These are phyloP conservation scores for Malurus leucopterus DNA, from an alignment of 2,797 vertebrate genomes.

Conservation along the genomic window DNA sequence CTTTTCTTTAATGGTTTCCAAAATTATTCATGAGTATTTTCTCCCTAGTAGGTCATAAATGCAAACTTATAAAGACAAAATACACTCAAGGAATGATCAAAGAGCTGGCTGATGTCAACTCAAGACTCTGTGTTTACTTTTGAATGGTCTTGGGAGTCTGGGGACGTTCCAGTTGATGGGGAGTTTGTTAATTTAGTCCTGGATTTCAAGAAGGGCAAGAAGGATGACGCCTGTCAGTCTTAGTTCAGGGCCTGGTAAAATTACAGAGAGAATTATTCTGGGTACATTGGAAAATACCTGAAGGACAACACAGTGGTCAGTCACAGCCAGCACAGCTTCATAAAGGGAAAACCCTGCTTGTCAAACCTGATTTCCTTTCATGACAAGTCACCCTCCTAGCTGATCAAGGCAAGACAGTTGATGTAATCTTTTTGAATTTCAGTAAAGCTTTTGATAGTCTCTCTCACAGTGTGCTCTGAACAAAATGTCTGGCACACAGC, in stretches of 20 bases:
- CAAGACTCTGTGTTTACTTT: neutral
- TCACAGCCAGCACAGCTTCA: neutral
- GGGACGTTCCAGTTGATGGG: neutral
- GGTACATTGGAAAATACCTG: neutral
- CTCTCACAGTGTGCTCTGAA: too few relatives aligned
- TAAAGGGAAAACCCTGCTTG: neutral
- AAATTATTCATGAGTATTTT: neutral
- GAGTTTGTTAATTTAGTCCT: neutral
- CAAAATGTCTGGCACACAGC: neutral
- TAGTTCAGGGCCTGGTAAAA: neutral
- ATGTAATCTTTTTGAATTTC: neutral
- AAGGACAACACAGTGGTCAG: too few relatives aligned
- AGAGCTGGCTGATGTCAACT: neutral
- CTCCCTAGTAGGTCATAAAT: neutral
- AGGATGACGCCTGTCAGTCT: neutral
- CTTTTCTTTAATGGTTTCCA: neutral
- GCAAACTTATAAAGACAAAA: neutral
- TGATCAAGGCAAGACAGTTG: neutral
- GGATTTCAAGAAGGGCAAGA: neutral
- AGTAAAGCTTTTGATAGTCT: neutral
- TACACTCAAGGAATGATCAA: neutral
- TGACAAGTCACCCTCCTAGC: neutral
- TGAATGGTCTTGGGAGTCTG: neutral
- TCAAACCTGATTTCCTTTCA: neutral
- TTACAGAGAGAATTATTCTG: neutral